Base-by-base conservation (phyloP, 2,797 vertebrate genomes). In the Phataginus tricuspis region DNA sequence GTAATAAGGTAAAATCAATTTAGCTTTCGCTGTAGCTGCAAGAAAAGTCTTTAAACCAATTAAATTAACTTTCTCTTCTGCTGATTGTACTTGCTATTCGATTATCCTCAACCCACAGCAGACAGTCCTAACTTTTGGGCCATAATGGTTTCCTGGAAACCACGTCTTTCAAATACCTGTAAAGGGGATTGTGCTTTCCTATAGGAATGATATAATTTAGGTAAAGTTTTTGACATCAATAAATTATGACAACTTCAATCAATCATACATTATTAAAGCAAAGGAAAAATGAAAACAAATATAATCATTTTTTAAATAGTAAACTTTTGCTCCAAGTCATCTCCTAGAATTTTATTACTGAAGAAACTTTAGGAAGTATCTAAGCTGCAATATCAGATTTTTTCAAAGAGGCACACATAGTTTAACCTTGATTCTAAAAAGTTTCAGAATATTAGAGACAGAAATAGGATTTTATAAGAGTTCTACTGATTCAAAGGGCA, bases 1-100 rank as follows among this genome's bases (percentile, higher is more conserved):
- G 23, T 57, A 95, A 86, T 72, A 96, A 95, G 90, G 79, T n/a
- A 96, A 96, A 98, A 96, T 92, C 31, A 92, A 94, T 86, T 96
- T 91, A 82, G 39, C 83, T 91, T 79, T 71, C 78, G 86, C 15
- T 59, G n/a, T 91, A 90, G 51, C 82, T 96, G 63, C 68, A 85
- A 82, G 12, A 90, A 45, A 97, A 97, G 16, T 78, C 85, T 97
- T 95, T 85, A 92, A 97, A 66, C 71, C 95, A 96, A 85, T 95
- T 92, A 98, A 97, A 80, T n/a, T 34, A 45, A 21, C 79, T 96
- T 86, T 94, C 25, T 1, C 51, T 80, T 94, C 91, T 79, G 71
- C 71, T 86, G 74, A 90, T 49, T 66, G 21, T 18, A 19, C n/a
- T 57, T 85, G 90, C 9, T 68, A 55, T 66, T 53, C 19, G 0